Evolutionary conservation across 1,140 invertebrate species (phyloP).

Genomic region (Popillia japonica): DNA sequence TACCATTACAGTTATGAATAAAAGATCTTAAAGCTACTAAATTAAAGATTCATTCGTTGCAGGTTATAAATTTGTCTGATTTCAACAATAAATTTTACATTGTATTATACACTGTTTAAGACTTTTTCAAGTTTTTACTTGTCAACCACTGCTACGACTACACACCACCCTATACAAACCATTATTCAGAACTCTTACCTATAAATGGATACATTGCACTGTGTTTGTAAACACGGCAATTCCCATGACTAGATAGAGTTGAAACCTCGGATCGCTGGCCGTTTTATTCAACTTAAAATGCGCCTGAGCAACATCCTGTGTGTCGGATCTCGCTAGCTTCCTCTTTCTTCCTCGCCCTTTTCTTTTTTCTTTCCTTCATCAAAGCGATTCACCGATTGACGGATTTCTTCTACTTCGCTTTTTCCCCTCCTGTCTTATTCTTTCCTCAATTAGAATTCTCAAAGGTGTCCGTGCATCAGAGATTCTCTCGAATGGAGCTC

Average conservation of each 20-base stretch:
- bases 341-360: constrained; percentile 22
- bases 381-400: constrained; percentile 24
- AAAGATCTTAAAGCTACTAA: neutral
- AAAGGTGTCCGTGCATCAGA: constrained; percentile 7
- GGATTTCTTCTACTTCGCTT: neutral
- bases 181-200: constrained; percentile 14
- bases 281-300: constrained; percentile 23
- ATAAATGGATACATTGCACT: neutral
- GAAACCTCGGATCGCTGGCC: neutral
- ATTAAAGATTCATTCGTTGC: constrained; percentile 17
- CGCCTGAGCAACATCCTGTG: constrained; percentile 32
- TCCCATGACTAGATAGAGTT: neutral
- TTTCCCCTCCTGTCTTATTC: neutral
- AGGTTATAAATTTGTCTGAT: neutral
- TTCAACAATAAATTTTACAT: neutral
- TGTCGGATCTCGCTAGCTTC: constrained; percentile 28
- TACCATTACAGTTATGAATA: neutral
- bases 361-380: constrained; percentile 16
- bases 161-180: neutral
- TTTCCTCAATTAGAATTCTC: constrained; percentile 16
- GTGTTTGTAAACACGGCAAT: constrained; percentile 23
- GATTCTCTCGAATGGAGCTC: constrained; percentile 22
- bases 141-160: neutral
- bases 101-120: neutral
- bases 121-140: neutral